phyloP scores from a whole-genome alignment of 2,113 vertebrate genomes.

The Meriones unguiculatus region DNA sequence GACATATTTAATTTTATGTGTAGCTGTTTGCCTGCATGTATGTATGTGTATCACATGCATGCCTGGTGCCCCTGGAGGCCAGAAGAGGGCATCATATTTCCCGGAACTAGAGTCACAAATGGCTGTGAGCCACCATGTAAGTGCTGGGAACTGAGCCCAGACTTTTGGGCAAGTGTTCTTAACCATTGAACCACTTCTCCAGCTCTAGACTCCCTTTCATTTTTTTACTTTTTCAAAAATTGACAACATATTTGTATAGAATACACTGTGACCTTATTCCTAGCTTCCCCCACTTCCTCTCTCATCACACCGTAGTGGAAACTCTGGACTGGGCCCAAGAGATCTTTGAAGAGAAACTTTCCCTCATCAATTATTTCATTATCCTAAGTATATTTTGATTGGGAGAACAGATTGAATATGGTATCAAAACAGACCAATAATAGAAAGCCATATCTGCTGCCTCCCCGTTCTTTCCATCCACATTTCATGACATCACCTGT shows the following conservation, averaged over 20 bases:
- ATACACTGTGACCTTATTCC: neutral
- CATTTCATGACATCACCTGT: constrained; percentile 3
- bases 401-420: constrained; percentile 4
- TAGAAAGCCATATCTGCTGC: constrained; percentile 34
- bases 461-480: neutral
- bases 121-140: neutral
- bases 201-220: neutral
- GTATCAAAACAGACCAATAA: constrained; percentile 50
- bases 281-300: neutral
- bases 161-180: neutral
- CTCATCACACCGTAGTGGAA: neutral
- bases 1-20: neutral
- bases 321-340: neutral
- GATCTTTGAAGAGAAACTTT: constrained; percentile 20
- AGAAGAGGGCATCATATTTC: neutral
- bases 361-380: constrained; percentile 43
- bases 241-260: neutral
- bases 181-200: neutral
- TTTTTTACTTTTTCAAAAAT: neutral
- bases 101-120: neutral
- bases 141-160: neutral
- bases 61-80: neutral
- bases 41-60: neutral
- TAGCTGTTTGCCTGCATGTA: neutral
- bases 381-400: neutral